Conservation (phyloP, 35 echinoderm and acorn worm genomes). For the Acanthaster planci region DNA sequence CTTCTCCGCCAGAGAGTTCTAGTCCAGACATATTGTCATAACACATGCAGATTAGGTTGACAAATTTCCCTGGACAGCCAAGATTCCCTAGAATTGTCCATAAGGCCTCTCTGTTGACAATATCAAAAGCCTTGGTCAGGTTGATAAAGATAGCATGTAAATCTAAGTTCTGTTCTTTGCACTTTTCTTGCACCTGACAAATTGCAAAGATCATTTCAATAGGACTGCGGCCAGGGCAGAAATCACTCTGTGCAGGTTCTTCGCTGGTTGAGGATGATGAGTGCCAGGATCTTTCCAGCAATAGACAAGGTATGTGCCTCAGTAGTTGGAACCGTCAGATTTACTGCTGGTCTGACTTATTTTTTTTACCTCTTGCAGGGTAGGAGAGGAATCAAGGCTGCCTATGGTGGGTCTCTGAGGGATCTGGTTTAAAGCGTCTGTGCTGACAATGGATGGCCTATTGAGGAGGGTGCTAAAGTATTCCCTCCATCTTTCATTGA, state of each 20-base stretch:
- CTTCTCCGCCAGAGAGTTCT: too few relatives aligned
- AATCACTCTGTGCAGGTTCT: constrained; percentile 24
- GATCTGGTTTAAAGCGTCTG: constrained; percentile 14
- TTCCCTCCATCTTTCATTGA: constrained; percentile 31
- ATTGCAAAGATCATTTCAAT: constrained; percentile 45
- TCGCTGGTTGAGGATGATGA: constrained; percentile 24
- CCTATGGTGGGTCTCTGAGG: not conserved
- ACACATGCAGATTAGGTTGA: not conserved
- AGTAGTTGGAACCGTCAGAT: not conserved
- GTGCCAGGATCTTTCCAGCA: not conserved
- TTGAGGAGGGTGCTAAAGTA: constrained; percentile 31
- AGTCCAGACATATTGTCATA: too few relatives aligned
- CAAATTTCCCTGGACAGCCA: constrained; percentile 43
- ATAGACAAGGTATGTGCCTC: not conserved
- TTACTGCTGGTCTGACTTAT: constrained; percentile 40
- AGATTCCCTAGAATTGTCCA: constrained; percentile 20
- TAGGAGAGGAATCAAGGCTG: not conserved
- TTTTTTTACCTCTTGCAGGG: constrained; percentile 39
- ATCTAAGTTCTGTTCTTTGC: constrained; percentile 43
- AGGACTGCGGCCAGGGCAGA: constrained; percentile 33
- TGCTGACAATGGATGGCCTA: not conserved
- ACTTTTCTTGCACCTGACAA: constrained; percentile 50
- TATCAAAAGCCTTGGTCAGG: constrained; percentile 63
- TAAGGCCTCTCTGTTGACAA: constrained; percentile 41
- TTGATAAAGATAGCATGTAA: constrained; percentile 47